A percentile compares a stretch with the other conserved stretches of the same genome.
Evolutionary conservation across 2,113 vertebrate species (phyloP).

Genomic region (Gallinago jamesoni): DNA sequence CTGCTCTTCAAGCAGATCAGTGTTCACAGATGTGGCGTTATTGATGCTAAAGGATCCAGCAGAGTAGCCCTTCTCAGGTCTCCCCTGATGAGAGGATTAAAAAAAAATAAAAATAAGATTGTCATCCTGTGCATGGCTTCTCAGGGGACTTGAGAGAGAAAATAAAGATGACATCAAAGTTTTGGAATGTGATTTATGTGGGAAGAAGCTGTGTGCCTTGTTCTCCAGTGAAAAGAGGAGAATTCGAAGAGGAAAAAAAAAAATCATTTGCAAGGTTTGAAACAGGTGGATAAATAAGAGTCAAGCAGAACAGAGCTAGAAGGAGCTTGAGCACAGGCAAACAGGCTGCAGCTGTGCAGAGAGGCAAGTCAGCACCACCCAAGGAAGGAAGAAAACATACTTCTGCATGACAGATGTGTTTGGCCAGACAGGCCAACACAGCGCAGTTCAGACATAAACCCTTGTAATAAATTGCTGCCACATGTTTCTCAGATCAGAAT

Average conservation of each 20-base stretch:
- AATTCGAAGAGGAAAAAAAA: background rate
- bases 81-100: background rate
- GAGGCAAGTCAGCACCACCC: background rate
- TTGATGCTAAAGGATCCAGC: background rate
- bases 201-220: background rate
- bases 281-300: background rate
- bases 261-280: background rate
- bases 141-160: background rate
- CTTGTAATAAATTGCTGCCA: background rate
- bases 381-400: background rate
- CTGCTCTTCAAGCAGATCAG: background rate
- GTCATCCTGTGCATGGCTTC: background rate
- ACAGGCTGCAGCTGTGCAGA: background rate
- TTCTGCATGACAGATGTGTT: background rate
- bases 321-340: background rate
- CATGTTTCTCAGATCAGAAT: background rate
- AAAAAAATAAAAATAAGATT: background rate
- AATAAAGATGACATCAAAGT: constrained; percentile 23
- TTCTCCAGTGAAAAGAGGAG: background rate
- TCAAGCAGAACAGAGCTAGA: background rate
- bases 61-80: background rate
- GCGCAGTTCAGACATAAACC: background rate
- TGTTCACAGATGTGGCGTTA: background rate
- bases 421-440: background rate
- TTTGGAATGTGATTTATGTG: constrained; percentile 1